Evolutionary conservation across 2,888 invertebrate species (phyloP), one percentile per base, ranked within the genome.

Genomic region (Eupithecia tripunctaria): DNA sequence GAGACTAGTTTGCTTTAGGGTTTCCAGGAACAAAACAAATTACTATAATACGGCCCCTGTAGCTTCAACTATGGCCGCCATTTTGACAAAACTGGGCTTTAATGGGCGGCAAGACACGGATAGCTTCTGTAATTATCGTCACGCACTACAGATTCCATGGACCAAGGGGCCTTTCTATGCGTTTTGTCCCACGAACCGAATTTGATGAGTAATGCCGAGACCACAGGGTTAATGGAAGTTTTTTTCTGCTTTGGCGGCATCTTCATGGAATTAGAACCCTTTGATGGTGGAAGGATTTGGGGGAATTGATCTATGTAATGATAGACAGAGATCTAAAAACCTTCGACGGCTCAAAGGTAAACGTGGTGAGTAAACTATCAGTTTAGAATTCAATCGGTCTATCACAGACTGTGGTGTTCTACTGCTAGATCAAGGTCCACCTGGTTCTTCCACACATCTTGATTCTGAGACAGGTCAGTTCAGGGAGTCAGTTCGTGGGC

Each of bases 51-150:
- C 10, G 56, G 21, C 12, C 21, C 4, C 12, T 56, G 21, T 51
- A 71, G 29, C 10, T 21, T 10, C 14, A n/a, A 36, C 32, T 66
- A 66, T 47, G 36, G 2, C 47, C 51, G 62, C 38, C 56, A 47
- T 56, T 15, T 25, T 59, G 38, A 27, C 29, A 56, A 66, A 43
- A 29, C 27, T n/a, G 41, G 4, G 29, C 62, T 91, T 88, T 89
- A 86, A 84, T 85, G 85, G 82, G 81, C 82, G 82, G 80, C 87
- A 87, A 90, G 90, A 89, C 89, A 88, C 88, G 84, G 88, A 89
- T 88, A 86, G 84, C 85, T 79, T 81, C 85, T 82, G 84, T 88
- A 88, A 91, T 91, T 91, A 91, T 79, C 84, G 86, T 87, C 91
- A 91, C 91, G 91, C 91, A 88, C 74, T 69, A 69, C 47, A 47